These are phyloP conservation scores for Akabosia matsudoensis DNA, from an alignment of 1,140 invertebrate genomes.

Conservation along the genomic window DNA sequence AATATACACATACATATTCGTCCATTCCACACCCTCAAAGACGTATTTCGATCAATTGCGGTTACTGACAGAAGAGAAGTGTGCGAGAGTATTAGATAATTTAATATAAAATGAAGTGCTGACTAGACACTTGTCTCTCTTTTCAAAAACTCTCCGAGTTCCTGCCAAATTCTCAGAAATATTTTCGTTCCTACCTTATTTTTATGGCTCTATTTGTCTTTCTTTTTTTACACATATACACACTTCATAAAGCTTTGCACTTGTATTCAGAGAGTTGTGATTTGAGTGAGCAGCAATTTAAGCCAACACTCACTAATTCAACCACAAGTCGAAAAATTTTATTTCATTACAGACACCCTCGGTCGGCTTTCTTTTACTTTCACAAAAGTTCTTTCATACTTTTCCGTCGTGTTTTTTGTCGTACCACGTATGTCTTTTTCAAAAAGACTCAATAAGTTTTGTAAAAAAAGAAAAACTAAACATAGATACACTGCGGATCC, in stretches of 20 bases:
- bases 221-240: too few species aligned
- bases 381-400: neutral
- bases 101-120: slow-evolving; percentile 16
- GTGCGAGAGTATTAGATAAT: neutral
- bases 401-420: too few species aligned
- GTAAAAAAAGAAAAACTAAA: too few species aligned
- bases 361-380: neutral
- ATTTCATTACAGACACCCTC: slow-evolving; percentile 18
- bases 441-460: too few species aligned
- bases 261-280: too few species aligned
- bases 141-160: neutral
- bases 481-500: too few species aligned
- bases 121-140: neutral
- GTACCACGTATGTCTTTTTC: too few species aligned
- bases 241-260: too few species aligned
- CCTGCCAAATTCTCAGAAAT: neutral
- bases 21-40: too few species aligned
- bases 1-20: too few species aligned
- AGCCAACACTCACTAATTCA: slow-evolving; percentile 24
- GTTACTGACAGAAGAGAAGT: too few species aligned
- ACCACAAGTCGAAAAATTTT: slow-evolving; percentile 19
- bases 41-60: too few species aligned
- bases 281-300: neutral
- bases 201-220: neutral
- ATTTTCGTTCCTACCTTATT: neutral